A percentile compares a stretch with the other conserved stretches of the same genome.
Evolutionary conservation across 1,140 invertebrate genomes (phyloP).

Genomic region (Bombus confusus): DNA sequence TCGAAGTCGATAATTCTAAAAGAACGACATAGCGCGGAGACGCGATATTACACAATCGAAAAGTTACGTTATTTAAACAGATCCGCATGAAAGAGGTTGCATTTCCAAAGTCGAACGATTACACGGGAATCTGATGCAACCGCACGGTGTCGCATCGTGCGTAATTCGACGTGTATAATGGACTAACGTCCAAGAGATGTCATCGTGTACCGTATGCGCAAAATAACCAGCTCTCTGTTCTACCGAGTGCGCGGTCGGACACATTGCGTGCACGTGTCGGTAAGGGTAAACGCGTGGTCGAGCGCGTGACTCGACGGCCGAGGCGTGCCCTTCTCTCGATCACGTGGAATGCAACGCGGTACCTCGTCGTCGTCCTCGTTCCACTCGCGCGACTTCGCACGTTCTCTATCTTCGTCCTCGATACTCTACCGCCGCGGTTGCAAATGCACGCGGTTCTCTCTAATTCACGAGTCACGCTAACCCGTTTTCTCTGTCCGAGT

Average conservation of each 20-base stretch:
- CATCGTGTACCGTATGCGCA: constrained; percentile 39
- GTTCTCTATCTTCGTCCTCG: not conserved
- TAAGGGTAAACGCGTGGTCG: constrained; percentile 75
- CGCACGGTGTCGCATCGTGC: not conserved
- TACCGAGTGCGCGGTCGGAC: constrained; percentile 22
- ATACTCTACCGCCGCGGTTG: not conserved
- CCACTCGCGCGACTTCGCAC: constrained; percentile 12
- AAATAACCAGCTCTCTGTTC: constrained; percentile 47
- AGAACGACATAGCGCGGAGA: not conserved
- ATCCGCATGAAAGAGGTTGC: not conserved
- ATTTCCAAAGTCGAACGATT: constrained; percentile 9
- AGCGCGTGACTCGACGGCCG: constrained; percentile 75
- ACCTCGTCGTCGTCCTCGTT: constrained; percentile 15
- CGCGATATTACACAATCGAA: constrained; percentile 8
- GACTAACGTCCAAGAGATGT: constrained; percentile 50
- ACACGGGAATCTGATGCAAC: not conserved
- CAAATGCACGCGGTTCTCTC: constrained; percentile 32
- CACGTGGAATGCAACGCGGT: constrained; percentile 80
- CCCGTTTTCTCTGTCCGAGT: constrained; percentile 43
- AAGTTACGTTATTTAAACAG: constrained; percentile 19
- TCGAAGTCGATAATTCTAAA: not conserved
- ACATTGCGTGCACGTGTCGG: constrained; percentile 68
- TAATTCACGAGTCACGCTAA: constrained; percentile 43
- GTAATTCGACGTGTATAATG: constrained; percentile 31
- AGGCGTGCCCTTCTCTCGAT: constrained; percentile 77